Evolutionary conservation across 2,113 vertebrate genomes (phyloP).

Genomic region (Noctilio leporinus): DNA sequence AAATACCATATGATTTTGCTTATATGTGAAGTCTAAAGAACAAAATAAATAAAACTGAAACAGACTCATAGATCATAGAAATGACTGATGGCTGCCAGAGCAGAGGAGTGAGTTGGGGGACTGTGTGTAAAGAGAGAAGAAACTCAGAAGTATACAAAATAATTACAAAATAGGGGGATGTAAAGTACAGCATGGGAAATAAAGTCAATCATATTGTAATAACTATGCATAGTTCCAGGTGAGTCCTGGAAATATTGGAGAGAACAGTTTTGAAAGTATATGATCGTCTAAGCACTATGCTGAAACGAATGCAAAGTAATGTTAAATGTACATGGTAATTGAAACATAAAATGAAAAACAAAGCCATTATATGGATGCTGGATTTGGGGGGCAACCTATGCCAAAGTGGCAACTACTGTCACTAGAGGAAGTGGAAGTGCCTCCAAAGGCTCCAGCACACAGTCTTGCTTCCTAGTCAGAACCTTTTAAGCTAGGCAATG

Average conservation of each 20-base stretch:
- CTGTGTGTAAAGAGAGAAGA: neutral
- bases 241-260: no score
- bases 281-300: no score
- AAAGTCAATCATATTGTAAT: no score
- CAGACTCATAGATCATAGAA: no score
- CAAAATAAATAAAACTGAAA: no score
- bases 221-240: no score
- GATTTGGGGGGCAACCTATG: neutral
- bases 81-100: neutral
- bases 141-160: neutral
- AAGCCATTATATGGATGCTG: neutral
- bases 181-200: neutral
- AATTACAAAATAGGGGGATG: neutral
- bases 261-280: no score
- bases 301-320: no score
- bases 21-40: no score
- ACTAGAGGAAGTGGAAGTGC: neutral
- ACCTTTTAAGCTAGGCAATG: rapidly evolving
- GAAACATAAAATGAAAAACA: neutral
- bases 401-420: rapidly evolving
- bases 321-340: neutral
- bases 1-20: neutral
- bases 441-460: neutral
- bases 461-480: neutral
- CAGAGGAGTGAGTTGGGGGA: neutral